These are phyloP conservation scores for Notothenia coriiceps DNA, from an alignment of 2,113 vertebrate species.

Conservation along the genomic window DNA sequence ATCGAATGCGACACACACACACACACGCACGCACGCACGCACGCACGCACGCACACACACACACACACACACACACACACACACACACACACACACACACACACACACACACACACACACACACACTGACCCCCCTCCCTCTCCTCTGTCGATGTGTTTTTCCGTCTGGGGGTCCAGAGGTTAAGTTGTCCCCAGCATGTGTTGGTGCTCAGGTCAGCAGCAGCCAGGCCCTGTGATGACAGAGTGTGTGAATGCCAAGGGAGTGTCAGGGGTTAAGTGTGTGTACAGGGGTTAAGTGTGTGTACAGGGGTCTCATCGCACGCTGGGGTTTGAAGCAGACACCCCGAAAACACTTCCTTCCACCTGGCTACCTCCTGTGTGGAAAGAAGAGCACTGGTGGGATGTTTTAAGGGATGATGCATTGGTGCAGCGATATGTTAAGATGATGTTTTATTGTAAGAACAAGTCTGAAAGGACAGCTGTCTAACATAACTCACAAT, in stretches of 20 bases:
- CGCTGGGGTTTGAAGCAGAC: slow-evolving; percentile 19
- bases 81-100: slow-evolving; percentile 1
- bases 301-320: not conserved
- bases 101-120: not conserved
- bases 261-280: slow-evolving; percentile 85
- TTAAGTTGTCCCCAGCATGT: slow-evolving; percentile 83
- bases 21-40: slow-evolving; percentile 1
- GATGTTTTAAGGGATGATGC: not conserved
- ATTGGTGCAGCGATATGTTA: not conserved
- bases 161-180: slow-evolving; percentile 70
- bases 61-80: not conserved
- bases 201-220: slow-evolving; percentile 75
- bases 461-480: no score
- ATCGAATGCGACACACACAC: slow-evolving; percentile 73
- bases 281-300: slow-evolving; percentile 70
- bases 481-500: no score
- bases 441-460: not conserved
- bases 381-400: not conserved
- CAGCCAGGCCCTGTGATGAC: slow-evolving; percentile 73
- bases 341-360: slow-evolving; percentile 34
- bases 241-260: slow-evolving; percentile 70
- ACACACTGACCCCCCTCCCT: slow-evolving; percentile 10
- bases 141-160: slow-evolving; percentile 60
- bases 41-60: not conserved
- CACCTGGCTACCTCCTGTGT: slow-evolving; percentile 47